phyloP scores from a whole-genome alignment of 1,140 invertebrate species.

The Calephelis virginiensis region DNA sequence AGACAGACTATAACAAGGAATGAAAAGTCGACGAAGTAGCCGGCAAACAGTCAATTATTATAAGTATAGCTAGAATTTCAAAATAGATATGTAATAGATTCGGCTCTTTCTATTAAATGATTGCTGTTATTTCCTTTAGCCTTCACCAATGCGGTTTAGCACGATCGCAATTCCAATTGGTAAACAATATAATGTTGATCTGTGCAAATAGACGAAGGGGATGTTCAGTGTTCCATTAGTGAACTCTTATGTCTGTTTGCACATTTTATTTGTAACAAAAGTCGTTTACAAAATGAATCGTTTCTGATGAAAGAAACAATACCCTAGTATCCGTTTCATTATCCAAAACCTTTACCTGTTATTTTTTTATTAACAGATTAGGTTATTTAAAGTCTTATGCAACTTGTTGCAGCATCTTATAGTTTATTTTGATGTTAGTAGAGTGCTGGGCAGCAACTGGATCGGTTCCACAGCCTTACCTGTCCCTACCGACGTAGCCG shows the following conservation, averaged over 20 bases:
- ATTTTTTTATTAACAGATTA: too few species aligned
- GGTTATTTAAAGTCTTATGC: too few species aligned
- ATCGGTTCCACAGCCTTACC: too few species aligned
- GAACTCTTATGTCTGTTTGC: not conserved
- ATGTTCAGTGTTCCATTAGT: not conserved
- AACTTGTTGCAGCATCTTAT: too few species aligned
- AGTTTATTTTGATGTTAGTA: too few species aligned
- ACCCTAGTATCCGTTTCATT: too few species aligned
- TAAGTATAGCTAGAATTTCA: not conserved
- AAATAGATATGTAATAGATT: not conserved
- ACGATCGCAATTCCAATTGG: conserved; percentile 8
- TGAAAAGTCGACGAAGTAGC: too few species aligned
- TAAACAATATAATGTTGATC: conserved; percentile 12
- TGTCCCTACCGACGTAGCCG: too few species aligned
- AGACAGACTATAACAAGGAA: too few species aligned
- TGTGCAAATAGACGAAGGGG: conserved; percentile 3
- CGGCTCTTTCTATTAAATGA: not conserved
- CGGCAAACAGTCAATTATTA: too few species aligned
- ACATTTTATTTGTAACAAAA: conserved; percentile 2
- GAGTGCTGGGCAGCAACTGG: too few species aligned
- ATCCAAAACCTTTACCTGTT: too few species aligned
- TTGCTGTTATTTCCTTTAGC: not conserved
- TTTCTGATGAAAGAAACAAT: not conserved
- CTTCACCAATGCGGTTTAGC: not conserved
- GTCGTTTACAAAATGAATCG: not conserved